Evolutionary conservation across 2,797 vertebrate genomes (phyloP), one percentile per base, ranked within the genome.

Genomic region (Sebastes paucispinis): DNA sequence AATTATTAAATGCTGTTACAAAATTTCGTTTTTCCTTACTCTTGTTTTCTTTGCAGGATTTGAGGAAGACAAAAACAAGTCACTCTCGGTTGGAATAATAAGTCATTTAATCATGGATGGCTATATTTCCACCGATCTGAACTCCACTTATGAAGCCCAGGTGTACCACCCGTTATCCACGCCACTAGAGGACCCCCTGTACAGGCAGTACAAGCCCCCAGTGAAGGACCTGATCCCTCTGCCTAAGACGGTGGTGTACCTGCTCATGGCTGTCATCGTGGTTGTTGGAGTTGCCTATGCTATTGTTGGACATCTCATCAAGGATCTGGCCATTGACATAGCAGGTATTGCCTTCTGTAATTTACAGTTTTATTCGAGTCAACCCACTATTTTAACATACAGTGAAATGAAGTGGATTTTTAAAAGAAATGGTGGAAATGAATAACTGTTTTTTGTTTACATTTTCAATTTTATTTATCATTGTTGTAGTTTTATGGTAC

Each of bases 261-360:
- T 97, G 74, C 90, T 97, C 76, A 96, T 97, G 95, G 97, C 96
- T 0, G 96, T 89, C 0, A 57, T 96, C 86, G 96, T 97, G 1
- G 94, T 97, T 9, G 96, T 97, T 0, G 96, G 93, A 27, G 95
- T 97, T 2, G 96, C 96, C 20, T 97, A 97, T 74, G 96, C 96
- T 7, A 97, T 97, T 22, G 93, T 97, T 12, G 97, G 97, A 73
- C 97, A 97, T 88, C 94, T 97, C 39, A 96, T 97, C 87, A 97
- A 96, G 87, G 97, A 97, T 43, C 90, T 97, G 80, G 95, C 95
- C 57, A 96, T 96, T 12, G 96, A 97, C 87, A 87, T 97, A 43
- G 88, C 94, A 95, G 97, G 97, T 97, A 89, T 43, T 79, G 1
- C 6, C 2, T n/a, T 3, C 25, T 57, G 54, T 34, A 4, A 22